A percentile compares a stretch with the other conserved stretches of the same genome.
Evolutionary conservation across 2,888 invertebrate species (phyloP).

Genomic region (Adelognathus sp.): DNA sequence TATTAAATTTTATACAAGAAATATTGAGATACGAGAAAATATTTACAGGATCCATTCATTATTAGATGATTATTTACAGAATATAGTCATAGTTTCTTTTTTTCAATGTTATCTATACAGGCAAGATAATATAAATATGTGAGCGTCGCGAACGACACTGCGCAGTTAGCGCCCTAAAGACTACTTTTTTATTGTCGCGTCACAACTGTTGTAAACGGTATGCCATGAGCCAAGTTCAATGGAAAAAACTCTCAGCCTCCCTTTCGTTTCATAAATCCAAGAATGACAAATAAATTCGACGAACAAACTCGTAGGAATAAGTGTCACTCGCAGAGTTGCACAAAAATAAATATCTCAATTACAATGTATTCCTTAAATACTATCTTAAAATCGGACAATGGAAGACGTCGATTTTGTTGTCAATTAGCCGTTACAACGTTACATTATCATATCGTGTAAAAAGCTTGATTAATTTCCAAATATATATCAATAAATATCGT

Average conservation of each 20-base stretch:
- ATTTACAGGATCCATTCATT: constrained; percentile 11
- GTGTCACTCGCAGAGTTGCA: not conserved
- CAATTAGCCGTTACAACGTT: constrained; percentile 49
- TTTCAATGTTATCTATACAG: constrained; percentile 16
- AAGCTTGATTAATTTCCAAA: constrained; percentile 37
- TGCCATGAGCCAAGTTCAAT: constrained; percentile 55
- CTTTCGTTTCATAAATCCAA: constrained; percentile 21
- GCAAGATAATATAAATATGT: constrained; percentile 33
- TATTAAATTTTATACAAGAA: constrained; percentile 19
- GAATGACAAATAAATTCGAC: constrained; percentile 28
- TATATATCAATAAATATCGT: constrained; percentile 11
- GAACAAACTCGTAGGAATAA: constrained; percentile 17
- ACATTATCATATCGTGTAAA: constrained; percentile 41
- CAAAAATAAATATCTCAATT: constrained; percentile 11
- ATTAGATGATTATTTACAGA: constrained; percentile 22
- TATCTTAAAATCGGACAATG: constrained; percentile 60
- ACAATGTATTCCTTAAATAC: constrained; percentile 9
- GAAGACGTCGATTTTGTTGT: constrained; percentile 78
- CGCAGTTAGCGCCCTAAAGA: constrained; percentile 70
- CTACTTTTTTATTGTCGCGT: constrained; percentile 80
- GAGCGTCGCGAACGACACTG: constrained; percentile 62
- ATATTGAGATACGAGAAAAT: constrained; percentile 11
- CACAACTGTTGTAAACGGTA: constrained; percentile 75
- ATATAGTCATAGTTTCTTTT: constrained; percentile 12
- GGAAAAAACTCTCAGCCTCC: constrained; percentile 50